Evolutionary conservation across 2,113 vertebrate genomes (phyloP).

Genomic region (Chionomys nivalis): DNA sequence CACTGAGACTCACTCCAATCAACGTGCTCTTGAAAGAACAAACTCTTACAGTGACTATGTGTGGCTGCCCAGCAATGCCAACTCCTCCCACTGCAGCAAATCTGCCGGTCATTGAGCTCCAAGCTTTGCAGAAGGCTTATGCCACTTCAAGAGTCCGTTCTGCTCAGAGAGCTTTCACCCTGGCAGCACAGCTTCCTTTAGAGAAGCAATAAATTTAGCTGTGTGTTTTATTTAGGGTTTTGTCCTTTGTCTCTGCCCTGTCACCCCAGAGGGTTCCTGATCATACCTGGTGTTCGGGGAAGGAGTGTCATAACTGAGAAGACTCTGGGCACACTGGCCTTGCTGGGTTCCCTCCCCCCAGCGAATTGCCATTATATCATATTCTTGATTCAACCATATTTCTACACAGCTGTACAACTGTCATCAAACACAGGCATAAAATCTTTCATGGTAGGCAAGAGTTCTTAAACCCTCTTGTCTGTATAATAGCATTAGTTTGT

Average conservation of each 20-base stretch:
- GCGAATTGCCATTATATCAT: neutral
- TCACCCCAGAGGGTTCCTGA: neutral
- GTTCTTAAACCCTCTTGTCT: no score
- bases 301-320: neutral
- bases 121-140: neutral
- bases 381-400: neutral
- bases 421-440: neutral
- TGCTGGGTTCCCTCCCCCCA: neutral
- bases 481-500: neutral
- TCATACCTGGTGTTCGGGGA: neutral
- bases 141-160: neutral
- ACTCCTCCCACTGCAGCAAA: neutral
- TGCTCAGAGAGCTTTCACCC: neutral
- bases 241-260: neutral
- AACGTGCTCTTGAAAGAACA: neutral
- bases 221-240: neutral
- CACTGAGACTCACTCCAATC: neutral
- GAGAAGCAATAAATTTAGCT: neutral
- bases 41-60: neutral
- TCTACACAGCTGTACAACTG: neutral
- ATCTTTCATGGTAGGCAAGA: neutral
- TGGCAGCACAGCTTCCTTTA: neutral
- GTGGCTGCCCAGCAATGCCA: neutral
- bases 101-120: neutral
- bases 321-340: neutral